These are phyloP conservation scores for Clarias magur DNA, from an alignment of 2,113 vertebrate species.

Conservation along the genomic window DNA sequence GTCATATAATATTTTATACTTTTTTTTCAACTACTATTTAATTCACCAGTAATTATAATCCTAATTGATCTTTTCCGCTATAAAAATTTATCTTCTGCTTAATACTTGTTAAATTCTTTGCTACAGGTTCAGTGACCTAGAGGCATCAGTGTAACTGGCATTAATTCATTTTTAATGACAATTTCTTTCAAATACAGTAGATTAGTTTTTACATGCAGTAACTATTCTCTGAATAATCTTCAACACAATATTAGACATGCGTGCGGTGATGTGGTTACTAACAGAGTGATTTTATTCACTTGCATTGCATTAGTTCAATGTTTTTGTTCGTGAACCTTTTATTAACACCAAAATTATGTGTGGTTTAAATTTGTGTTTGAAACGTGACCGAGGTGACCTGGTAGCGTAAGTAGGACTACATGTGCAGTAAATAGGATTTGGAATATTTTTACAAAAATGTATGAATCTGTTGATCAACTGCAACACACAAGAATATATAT, in stretches of 20 bases:
- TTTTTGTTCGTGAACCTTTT: neutral
- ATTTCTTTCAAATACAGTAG: neutral
- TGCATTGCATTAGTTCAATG: neutral
- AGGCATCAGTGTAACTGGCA: neutral
- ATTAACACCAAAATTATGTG: neutral
- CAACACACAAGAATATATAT: neutral
- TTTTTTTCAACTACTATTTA: no score
- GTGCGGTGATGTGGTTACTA: neutral
- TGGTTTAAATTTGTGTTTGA: neutral
- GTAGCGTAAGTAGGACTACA: neutral
- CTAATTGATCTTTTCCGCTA: no score
- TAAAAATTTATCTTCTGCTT: no score
- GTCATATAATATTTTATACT: no score
- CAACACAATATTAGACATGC: neutral
- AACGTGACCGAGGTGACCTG: neutral
- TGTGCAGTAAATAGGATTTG: neutral
- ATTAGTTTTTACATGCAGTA: neutral
- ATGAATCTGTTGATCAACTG: neutral
- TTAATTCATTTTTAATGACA: neutral
- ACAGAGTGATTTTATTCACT: neutral
- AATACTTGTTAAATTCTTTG: no score
- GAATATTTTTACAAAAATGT: neutral
- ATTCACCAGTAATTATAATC: no score
- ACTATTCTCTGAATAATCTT: neutral
- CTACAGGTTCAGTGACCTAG: no score